These are phyloP conservation scores for Archivesica marissinica DNA, from an alignment of 1,140 invertebrate species.

Conservation along the genomic window DNA sequence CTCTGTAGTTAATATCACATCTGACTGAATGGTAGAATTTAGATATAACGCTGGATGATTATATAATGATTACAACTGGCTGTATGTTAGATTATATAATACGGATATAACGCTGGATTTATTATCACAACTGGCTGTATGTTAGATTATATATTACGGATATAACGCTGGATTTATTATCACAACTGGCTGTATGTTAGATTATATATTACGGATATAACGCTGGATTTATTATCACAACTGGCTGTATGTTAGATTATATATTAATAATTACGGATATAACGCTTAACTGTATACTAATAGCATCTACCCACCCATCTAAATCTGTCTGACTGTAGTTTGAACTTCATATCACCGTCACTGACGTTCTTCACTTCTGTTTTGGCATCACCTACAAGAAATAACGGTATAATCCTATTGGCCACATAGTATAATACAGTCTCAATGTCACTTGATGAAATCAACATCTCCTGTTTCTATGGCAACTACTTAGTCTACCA, in stretches of 20 bases:
- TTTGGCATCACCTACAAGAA: not conserved
- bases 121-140: no score
- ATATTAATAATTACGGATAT: not conserved
- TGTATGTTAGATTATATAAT: not conserved
- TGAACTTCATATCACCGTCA: not conserved
- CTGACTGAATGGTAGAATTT: not conserved
- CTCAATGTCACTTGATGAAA: not conserved
- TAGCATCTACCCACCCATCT: slow-evolving; percentile 31
- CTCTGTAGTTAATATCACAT: not conserved
- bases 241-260: no score
- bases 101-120: not conserved
- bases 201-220: not conserved
- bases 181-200: no score
- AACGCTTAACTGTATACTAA: not conserved
- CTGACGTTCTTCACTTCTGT: not conserved
- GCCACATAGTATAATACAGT: not conserved
- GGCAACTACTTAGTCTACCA: no score
- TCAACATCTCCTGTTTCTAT: not conserved
- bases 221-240: not conserved
- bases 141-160: no score
- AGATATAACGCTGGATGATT: not conserved
- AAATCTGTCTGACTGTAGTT: slow-evolving; percentile 34
- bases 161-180: not conserved
- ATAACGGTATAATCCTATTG: not conserved
- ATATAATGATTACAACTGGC: no score